Percentiles rank a stretch among this genome's conserved stretches.
Conservation (phyloP, 2,888 invertebrate species). For the Metallyticus violacea region DNA sequence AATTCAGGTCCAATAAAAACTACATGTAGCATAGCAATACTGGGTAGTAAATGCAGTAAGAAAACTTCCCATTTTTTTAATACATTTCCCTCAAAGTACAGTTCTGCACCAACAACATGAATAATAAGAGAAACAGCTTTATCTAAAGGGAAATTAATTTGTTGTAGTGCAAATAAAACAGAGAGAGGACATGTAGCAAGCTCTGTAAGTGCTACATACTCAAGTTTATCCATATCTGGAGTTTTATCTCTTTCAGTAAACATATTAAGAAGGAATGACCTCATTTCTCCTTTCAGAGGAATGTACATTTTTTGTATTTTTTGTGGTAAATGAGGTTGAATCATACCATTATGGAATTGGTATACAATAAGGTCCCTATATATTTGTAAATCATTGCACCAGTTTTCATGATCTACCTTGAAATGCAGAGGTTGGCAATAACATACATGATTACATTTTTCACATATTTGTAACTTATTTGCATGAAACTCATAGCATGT, state of each 20-base stretch:
- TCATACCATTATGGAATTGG: constrained; percentile 57
- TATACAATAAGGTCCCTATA: constrained; percentile 58
- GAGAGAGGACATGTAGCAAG: constrained; percentile 39
- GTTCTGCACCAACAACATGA: constrained; percentile 64
- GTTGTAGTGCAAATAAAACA: constrained; percentile 43
- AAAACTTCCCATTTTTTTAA: constrained; percentile 69
- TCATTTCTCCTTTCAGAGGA: constrained; percentile 33
- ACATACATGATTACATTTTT: constrained; percentile 56
- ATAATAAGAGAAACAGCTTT: constrained; percentile 41
- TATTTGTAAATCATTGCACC: constrained; percentile 63
- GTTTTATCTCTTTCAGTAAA: background rate
- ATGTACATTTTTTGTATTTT: constrained; percentile 43
- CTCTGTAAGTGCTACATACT: constrained; percentile 37
- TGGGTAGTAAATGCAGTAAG: constrained; percentile 62
- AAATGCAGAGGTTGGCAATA: constrained; percentile 50
- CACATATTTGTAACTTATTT: constrained; percentile 53
- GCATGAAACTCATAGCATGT: constrained; percentile 57
- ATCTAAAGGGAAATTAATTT: constrained; percentile 35
- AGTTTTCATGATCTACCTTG: constrained; percentile 52
- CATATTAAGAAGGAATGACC: constrained; percentile 24
- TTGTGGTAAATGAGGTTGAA: constrained; percentile 58
- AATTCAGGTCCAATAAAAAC: constrained; percentile 66
- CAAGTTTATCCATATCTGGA: constrained; percentile 1
- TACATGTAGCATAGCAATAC: constrained; percentile 54
- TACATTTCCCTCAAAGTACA: constrained; percentile 68